Evolutionary conservation across 2,888 invertebrate genomes (phyloP), one percentile per base, ranked within the genome.

Genomic region (Ophraella communa): DNA sequence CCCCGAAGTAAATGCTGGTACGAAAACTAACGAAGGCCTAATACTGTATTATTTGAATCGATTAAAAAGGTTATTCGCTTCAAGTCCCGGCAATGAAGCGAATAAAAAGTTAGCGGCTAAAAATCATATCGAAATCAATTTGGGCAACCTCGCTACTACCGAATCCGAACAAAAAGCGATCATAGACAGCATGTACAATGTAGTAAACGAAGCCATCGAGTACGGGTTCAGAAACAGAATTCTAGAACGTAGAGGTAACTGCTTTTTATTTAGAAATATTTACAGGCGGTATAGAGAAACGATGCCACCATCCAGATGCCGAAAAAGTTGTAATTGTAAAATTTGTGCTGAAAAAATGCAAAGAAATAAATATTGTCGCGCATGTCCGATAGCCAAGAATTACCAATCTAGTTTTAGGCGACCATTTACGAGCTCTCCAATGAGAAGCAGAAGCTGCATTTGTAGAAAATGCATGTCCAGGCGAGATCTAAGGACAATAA

Each of bases 191-290:
- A 70, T 72, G 3, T 76, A 72, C 64, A 71, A 72, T 10, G 71
- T 76, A 2, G 76, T 77, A 0, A 71, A 70, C 21, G 74, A 75
- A 0, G 77, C 77, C 5, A 62, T 77, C 5, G 72, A 75, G 35
- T 77, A 75, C 52, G 77, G 77, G 2, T 74, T 63, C 56, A 74
- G 73, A 3, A 76, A 76, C 45, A 67, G 74, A 49, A 67, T 77
- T 11, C 61, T 76, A 10, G 74, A 75, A 65, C 74, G 66, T 54
- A 71, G 68, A 17, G 77, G 75, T 5, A 72, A 75, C 21, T 74
- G 68, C 39, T 76, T 76, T 53, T 45, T 68, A 23, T 63, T 77
- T 20, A 71, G 64, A 39, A 70, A 65, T 39, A 53, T 39, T n/a
- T 14, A 7, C 21, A 8, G 18, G 65, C 20, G 64, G 65, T 4